Conservation (phyloP, 2,797 vertebrate species). For the Anabacerthia variegaticeps region DNA sequence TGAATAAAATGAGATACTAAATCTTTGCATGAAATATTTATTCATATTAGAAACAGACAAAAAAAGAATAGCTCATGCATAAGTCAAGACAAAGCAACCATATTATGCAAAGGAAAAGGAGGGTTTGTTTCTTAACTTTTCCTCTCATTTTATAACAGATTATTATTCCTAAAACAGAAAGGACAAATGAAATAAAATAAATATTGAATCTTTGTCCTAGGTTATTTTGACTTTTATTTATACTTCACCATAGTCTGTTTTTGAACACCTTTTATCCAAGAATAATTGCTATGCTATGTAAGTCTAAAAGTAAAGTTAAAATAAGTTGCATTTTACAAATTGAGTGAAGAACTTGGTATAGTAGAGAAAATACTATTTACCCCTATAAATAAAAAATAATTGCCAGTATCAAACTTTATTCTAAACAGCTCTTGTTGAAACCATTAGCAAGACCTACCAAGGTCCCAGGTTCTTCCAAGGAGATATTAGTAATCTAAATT, state of each 20-base stretch:
- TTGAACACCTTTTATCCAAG: not conserved
- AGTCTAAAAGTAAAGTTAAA: not conserved
- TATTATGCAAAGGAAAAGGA: not conserved
- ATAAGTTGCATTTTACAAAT: not conserved
- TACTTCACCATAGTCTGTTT: not conserved
- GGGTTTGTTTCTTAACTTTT: not conserved
- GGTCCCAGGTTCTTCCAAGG: not conserved
- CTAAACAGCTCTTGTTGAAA: not conserved
- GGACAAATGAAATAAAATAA: constrained; percentile 29
- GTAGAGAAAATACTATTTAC: not conserved
- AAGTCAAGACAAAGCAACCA: constrained; percentile 3
- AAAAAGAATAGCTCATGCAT: constrained; percentile 4
- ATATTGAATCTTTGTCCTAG: not conserved
- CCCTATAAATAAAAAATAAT: not conserved
- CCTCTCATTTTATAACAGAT: not conserved
- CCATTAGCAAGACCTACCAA: not conserved
- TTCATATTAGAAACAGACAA: constrained; percentile 5
- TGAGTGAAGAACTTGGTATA: not conserved
- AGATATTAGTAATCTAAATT: not conserved
- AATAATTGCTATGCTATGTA: not conserved
- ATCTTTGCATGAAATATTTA: constrained; percentile 33
- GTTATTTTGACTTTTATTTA: constrained; percentile 7
- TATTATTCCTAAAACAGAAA: constrained; percentile 27
- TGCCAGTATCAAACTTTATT: not conserved
- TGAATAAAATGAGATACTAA: constrained; percentile 32